A percentile compares a stretch with the other conserved stretches of the same genome.
Conservation (phyloP, 2,113 vertebrate genomes). For the Peucedramus taeniatus region DNA sequence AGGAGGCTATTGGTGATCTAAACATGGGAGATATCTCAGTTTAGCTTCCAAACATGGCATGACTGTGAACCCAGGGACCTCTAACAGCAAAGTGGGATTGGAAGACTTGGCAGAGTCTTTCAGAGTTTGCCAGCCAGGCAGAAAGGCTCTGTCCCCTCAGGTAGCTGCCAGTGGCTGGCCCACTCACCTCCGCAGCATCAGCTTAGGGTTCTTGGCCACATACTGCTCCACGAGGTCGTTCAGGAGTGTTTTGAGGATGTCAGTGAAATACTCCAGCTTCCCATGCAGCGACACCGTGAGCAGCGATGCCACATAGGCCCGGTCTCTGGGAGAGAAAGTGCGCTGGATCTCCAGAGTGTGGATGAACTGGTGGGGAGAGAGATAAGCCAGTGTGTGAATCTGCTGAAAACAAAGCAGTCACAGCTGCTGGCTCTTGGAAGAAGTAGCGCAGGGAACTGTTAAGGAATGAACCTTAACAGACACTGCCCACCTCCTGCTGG, state of each 20-base stretch:
- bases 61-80: not conserved
- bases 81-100: not conserved
- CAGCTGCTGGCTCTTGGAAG: not conserved
- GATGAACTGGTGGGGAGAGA: slow-evolving; percentile 79
- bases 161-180: not conserved
- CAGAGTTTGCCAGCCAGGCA: not conserved
- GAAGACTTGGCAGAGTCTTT: not conserved
- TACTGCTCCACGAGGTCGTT: slow-evolving; percentile 96
- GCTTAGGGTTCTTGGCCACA: slow-evolving; percentile 96
- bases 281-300: slow-evolving; percentile 93
- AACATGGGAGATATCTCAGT: not conserved
- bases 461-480: not conserved
- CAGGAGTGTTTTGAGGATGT: slow-evolving; percentile 94
- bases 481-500: not conserved
- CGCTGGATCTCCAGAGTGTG: slow-evolving; percentile 96
- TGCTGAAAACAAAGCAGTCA: not conserved
- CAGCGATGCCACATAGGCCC: slow-evolving; percentile 92
- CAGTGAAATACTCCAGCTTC: slow-evolving; percentile 96
- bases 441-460: not conserved
- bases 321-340: slow-evolving; percentile 91
- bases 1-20: not conserved
- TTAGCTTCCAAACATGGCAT: not conserved
- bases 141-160: not conserved
- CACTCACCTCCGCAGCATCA: slow-evolving; percentile 91
- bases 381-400: not conserved